Conservation (phyloP, 2,113 vertebrate species). For the Mixornis gularis region DNA sequence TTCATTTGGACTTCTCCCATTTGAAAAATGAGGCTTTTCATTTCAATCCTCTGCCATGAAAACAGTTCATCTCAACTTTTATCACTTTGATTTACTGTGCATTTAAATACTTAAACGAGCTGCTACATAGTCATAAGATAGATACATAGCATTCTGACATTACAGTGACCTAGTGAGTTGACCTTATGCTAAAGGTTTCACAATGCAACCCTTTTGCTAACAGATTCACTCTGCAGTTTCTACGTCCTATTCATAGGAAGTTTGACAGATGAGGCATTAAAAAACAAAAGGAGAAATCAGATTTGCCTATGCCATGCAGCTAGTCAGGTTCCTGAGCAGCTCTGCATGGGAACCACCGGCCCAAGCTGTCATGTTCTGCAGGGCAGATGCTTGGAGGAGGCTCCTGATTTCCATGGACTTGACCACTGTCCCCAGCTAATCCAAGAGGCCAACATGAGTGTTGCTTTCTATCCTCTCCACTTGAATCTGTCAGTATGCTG, state of each 20-base stretch:
- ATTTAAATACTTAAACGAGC: not conserved
- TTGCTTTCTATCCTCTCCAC: not conserved
- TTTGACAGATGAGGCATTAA: not conserved
- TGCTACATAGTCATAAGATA: not conserved
- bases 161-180: not conserved
- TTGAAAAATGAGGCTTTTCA: not conserved
- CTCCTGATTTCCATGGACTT: not conserved
- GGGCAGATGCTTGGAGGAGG: not conserved
- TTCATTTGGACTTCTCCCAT: not conserved
- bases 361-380: not conserved
- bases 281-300: not conserved
- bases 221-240: not conserved
- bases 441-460: not conserved
- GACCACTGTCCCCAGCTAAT: not conserved
- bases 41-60: not conserved
- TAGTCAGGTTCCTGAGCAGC: not conserved
- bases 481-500: not conserved
- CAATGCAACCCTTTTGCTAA: not conserved
- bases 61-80: not conserved
- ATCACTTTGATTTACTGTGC: not conserved
- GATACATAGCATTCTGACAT: not conserved
- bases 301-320: not conserved
- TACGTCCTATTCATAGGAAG: not conserved
- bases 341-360: not conserved
- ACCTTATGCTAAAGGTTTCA: not conserved